Base-by-base conservation (phyloP, 2,113 vertebrate species). In the Prietella phreatophila region DNA sequence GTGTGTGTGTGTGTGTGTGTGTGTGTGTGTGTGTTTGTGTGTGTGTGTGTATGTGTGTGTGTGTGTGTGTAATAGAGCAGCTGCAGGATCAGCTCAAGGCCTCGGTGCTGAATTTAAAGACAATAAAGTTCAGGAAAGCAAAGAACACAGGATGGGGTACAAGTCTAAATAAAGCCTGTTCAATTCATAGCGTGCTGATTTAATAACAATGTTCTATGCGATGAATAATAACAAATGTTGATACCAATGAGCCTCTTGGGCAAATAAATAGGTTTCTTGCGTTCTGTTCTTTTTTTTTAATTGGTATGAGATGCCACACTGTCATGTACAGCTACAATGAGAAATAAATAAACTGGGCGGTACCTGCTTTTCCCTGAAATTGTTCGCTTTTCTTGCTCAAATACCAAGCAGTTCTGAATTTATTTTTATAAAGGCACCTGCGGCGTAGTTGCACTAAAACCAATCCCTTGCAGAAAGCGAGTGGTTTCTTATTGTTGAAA, bases 91-190 rank as follows among this genome's bases (percentile, higher is more conserved):
- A 78, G 50, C 69, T 86, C 83, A 69, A 83, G 85, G 84, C 67
- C 83, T 87, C 36, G 2, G 33, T 56, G 42, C 30, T 36, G 83
- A 82, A 67, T 87, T 53, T 73, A 82, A 69, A 84, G 58, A 69
- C 42, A 87, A 89, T 83, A 85, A 84, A 36, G 82, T 30, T n/a
- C 67, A 90, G 88, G 83, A 90, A 87, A 78, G 42, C 61, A 22
- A 25, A 27, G 33, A 22, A 60, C 36, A 53, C 73, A 85, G 71
- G 88, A 63, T 85, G 83, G 73, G 30, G 71, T 83, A 36, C 17
- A 39, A 81, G 71, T 81, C 63, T 80, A 88, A 91, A 89, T 83
- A 88, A 83, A 86, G 39, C 61, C 14, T 25, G 58, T 63, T 76
- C 53, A 61, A 61, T 84, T 84, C 67, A 86, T 30, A 47, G 36